Conservation (phyloP, 2,888 invertebrate species). For the Acanthacorydalis orientalis region DNA sequence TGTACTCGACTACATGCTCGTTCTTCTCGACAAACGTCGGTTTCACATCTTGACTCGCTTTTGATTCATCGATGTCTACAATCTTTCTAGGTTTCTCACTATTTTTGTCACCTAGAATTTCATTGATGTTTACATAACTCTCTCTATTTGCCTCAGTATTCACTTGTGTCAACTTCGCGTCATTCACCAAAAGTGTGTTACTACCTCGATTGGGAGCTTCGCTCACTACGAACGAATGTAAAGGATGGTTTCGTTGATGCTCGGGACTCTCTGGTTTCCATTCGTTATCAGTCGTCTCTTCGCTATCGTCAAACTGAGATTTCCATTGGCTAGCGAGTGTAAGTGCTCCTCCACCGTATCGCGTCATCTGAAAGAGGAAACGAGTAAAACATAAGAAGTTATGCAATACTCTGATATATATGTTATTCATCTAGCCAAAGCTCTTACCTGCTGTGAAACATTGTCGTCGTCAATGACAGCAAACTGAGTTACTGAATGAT, state of each 20-base stretch:
- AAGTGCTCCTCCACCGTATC: constrained; percentile 78
- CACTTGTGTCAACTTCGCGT: not conserved
- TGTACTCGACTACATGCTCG: not conserved
- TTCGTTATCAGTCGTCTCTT: constrained; percentile 86
- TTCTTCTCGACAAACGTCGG: not conserved
- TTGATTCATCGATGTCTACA: not conserved
- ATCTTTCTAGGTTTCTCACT: too few species aligned
- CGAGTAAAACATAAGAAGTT: too few species aligned
- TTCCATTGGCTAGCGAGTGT: constrained; percentile 92
- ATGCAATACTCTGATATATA: constrained; percentile 19
- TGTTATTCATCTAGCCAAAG: too few species aligned
- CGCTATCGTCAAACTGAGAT: constrained; percentile 89
- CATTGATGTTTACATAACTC: not conserved
- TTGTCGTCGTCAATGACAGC: constrained; percentile 89
- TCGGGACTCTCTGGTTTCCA: constrained; percentile 74
- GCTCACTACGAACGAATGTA: constrained; percentile 3
- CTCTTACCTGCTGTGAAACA: constrained; percentile 57
- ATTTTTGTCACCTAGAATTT: not conserved
- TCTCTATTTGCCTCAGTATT: not conserved
- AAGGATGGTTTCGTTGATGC: constrained; percentile 21
- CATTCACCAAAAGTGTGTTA: constrained; percentile 1
- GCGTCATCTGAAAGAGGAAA: constrained; percentile 44
- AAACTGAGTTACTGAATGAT: constrained; percentile 77
- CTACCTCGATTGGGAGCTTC: constrained; percentile 5
- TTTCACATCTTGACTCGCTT: not conserved